phyloP scores from a whole-genome alignment of 53 echinoderm and acorn worm species.

The Holothuria scabra region DNA sequence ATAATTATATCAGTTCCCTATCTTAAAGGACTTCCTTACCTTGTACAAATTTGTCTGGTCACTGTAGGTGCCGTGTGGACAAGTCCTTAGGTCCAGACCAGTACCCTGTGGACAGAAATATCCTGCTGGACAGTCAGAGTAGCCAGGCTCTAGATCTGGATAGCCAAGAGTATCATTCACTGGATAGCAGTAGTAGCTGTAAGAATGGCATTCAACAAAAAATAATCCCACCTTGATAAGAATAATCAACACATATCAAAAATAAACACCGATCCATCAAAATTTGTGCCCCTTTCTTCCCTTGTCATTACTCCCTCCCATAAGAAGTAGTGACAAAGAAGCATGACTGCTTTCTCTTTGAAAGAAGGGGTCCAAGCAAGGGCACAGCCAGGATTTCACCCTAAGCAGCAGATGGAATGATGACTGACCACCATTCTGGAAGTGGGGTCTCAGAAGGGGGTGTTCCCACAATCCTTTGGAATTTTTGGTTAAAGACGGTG shows the following conservation, averaged over 20 bases:
- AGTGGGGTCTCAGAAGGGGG: no score
- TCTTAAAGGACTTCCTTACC: constrained; percentile 47
- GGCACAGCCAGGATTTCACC: no score
- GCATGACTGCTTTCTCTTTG: no score
- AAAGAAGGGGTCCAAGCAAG: no score
- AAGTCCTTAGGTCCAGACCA: constrained; percentile 84
- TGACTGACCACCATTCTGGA: no score
- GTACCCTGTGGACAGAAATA: constrained; percentile 93
- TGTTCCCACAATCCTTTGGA: no score
- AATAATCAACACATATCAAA: neutral
- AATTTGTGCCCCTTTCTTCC: no score
- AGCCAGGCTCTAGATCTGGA: constrained; percentile 79
- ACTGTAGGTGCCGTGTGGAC: constrained; percentile 93
- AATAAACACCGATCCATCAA: neutral
- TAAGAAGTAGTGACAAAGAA: no score
- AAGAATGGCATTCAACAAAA: neutral
- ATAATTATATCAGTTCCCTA: no score
- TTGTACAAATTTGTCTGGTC: constrained; percentile 91
- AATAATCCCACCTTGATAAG: neutral
- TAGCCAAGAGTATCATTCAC: constrained; percentile 88
- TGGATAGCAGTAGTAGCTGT: constrained; percentile 86
- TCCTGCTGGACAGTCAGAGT: constrained; percentile 88
- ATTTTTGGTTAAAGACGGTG: no score
- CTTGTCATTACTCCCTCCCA: no score
- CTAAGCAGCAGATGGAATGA: no score